Evolutionary conservation across 2,888 invertebrate species (phyloP).

Genomic region (Amblyjoppa fuscipennis): DNA sequence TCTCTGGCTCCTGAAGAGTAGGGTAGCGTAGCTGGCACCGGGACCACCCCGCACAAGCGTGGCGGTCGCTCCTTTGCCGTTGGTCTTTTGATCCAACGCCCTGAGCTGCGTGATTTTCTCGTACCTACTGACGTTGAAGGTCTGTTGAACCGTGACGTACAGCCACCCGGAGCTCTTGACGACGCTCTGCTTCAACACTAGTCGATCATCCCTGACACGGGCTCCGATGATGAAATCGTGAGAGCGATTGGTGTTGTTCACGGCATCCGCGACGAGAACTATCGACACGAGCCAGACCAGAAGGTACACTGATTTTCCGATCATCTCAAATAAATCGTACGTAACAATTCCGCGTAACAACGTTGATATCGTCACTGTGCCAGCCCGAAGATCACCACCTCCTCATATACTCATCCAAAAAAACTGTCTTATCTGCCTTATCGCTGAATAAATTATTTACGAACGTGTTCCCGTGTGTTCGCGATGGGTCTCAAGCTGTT

Average conservation of each 20-base stretch:
- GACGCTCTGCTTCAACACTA: slow-evolving; percentile 70
- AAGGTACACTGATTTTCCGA: background rate
- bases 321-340: background rate
- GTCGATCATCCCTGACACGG: slow-evolving; percentile 73
- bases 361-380: background rate
- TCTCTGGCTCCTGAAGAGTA: slow-evolving; percentile 85
- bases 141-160: slow-evolving; percentile 71
- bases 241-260: slow-evolving; percentile 46
- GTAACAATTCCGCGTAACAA: background rate
- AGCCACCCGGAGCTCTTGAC: slow-evolving; percentile 75
- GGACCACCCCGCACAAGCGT: slow-evolving; percentile 84
- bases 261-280: background rate
- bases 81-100: slow-evolving; percentile 83
- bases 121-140: slow-evolving; percentile 71
- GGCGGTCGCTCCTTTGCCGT: slow-evolving; percentile 85
- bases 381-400: background rate
- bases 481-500: background rate
- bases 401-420: slow-evolving; percentile 13
- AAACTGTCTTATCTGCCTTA: slow-evolving; percentile 16
- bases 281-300: background rate
- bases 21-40: slow-evolving; percentile 78
- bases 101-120: slow-evolving; percentile 81
- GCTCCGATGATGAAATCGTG: slow-evolving; percentile 76
- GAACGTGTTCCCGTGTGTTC: background rate
- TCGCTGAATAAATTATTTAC: slow-evolving; percentile 24